A percentile compares a stretch with the other conserved stretches of the same genome.
These are phyloP conservation scores for Trichopoda pennipes DNA, from an alignment of 2,888 invertebrate species.

Conservation along the genomic window DNA sequence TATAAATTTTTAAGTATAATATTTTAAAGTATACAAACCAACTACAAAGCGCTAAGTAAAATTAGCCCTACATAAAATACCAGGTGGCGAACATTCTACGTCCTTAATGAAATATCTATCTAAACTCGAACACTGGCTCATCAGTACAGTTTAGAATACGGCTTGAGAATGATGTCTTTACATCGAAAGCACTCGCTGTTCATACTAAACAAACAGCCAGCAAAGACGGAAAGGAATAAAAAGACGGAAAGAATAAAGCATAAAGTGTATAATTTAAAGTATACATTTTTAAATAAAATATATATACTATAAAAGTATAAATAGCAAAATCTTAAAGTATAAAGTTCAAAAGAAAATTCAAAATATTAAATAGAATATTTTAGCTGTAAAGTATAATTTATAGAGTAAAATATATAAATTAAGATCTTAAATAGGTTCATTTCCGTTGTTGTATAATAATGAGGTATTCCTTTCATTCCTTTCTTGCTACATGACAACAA, in stretches of 20 bases:
- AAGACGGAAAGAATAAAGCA: not conserved
- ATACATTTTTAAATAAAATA: not conserved
- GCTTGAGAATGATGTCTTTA: too few species aligned
- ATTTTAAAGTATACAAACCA: too few species aligned
- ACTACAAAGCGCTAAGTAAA: too few species aligned
- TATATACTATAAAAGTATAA: too few species aligned
- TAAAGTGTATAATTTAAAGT: not conserved
- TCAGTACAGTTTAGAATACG: too few species aligned
- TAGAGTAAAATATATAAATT: not conserved
- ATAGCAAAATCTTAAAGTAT: not conserved
- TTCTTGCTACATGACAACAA: constrained; percentile 38
- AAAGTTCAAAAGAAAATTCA: not conserved
- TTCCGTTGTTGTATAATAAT: not conserved
- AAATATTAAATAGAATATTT: not conserved
- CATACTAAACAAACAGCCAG: too few species aligned
- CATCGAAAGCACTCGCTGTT: too few species aligned
- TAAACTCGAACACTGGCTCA: too few species aligned
- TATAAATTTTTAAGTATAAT: not conserved
- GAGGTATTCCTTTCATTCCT: not conserved
- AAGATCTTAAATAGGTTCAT: not conserved
- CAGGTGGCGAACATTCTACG: too few species aligned
- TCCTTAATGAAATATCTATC: too few species aligned
- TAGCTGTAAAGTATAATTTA: not conserved
- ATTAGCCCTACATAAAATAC: too few species aligned
- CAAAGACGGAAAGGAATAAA: too few species aligned